phyloP scores from a whole-genome alignment of 2,888 invertebrate species.

The Abrostola tripartita region DNA sequence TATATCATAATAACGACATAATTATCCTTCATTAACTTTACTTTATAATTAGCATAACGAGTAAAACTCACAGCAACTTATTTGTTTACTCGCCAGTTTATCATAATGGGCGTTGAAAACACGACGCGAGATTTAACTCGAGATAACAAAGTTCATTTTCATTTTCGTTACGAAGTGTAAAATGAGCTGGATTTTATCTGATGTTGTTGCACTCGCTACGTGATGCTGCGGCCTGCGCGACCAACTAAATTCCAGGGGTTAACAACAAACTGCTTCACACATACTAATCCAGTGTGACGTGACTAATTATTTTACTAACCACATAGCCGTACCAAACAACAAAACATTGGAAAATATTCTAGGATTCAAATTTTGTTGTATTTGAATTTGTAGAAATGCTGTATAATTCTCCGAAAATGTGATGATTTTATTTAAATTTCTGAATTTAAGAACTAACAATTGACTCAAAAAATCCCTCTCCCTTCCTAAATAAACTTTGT shows the following conservation, averaged over 20 bases:
- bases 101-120: conserved; percentile 46
- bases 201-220: conserved; percentile 36
- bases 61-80: conserved; percentile 37
- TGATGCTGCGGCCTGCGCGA: conserved; percentile 19
- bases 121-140: conserved; percentile 47
- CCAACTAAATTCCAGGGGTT: conserved; percentile 26
- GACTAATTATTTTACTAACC: conserved; percentile 15
- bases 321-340: too few relatives aligned
- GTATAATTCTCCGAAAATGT: too few relatives aligned
- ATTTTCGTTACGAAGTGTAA: conserved; percentile 51
- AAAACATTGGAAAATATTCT: too few relatives aligned
- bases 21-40: conserved; percentile 37
- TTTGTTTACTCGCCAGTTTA: conserved; percentile 51
- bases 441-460: too few relatives aligned
- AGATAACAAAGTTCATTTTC: conserved; percentile 50
- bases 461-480: too few relatives aligned
- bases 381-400: too few relatives aligned
- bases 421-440: too few relatives aligned
- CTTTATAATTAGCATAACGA: conserved; percentile 41
- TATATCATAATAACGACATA: conserved; percentile 10
- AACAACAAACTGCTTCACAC: conserved; percentile 38
- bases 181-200: conserved; percentile 39
- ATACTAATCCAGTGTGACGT: conserved; percentile 28
- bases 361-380: too few relatives aligned
- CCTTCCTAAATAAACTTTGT: not conserved